phyloP scores from a whole-genome alignment of 2,888 invertebrate genomes.

The Melanophora roralis region DNA sequence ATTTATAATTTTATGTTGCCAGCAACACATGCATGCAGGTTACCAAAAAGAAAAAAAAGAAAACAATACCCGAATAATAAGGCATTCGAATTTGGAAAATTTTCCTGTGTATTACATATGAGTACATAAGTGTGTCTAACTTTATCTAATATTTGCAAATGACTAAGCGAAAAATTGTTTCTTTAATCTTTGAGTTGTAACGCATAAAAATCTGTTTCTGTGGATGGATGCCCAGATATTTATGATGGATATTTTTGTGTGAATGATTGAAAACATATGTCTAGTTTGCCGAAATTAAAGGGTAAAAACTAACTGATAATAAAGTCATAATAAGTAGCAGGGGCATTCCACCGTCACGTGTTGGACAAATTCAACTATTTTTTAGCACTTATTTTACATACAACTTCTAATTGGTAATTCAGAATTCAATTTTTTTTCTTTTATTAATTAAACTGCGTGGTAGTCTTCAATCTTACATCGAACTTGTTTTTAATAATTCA shows the following conservation, averaged over 20 bases:
- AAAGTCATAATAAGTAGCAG: conserved; percentile 39
- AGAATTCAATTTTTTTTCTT: no score
- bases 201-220: background rate
- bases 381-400: no score
- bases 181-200: background rate
- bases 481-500: no score
- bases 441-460: no score
- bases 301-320: conserved; percentile 39
- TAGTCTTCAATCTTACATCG: no score
- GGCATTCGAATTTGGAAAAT: background rate
- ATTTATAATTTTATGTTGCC: conserved; percentile 44
- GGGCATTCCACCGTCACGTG: no score
- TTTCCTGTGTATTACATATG: background rate
- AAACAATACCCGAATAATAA: background rate
- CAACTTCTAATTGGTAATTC: no score
- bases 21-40: conserved; percentile 46
- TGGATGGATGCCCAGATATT: background rate
- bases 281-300: conserved; percentile 45
- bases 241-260: background rate
- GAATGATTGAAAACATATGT: conserved; percentile 48
- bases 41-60: background rate
- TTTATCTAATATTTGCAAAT: conserved; percentile 52
- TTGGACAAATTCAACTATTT: no score
- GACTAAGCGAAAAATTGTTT: conserved; percentile 14
- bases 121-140: background rate